Evolutionary conservation across 2,113 vertebrate species (phyloP).

Genomic region (Melanerpes formicivorus): DNA sequence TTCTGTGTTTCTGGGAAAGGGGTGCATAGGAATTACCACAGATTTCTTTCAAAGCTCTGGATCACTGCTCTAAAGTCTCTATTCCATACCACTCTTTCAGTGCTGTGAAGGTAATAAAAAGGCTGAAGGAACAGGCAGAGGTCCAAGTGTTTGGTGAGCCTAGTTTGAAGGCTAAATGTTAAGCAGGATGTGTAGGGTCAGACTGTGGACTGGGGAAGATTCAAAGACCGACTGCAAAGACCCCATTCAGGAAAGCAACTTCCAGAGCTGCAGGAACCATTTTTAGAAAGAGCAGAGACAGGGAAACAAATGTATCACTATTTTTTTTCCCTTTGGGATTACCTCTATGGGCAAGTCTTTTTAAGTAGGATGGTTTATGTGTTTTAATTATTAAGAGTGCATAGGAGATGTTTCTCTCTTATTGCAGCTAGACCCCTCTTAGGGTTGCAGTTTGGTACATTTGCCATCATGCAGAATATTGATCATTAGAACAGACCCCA

Average conservation of each 20-base stretch:
- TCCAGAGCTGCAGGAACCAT: background rate
- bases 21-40: background rate
- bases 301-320: background rate
- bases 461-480: background rate
- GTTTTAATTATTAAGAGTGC: background rate
- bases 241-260: background rate
- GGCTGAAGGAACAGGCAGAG: background rate
- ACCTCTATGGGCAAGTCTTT: background rate
- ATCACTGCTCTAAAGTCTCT: background rate
- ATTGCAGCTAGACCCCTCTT: background rate
- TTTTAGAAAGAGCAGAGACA: background rate
- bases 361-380: background rate
- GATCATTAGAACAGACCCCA: background rate
- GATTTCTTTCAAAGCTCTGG: background rate
- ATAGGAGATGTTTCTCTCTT: background rate
- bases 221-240: background rate
- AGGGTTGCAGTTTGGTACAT: background rate
- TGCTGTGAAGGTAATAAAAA: background rate
- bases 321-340: background rate
- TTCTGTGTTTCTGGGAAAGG: background rate
- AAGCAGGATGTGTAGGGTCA: background rate
- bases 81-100: background rate
- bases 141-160: background rate
- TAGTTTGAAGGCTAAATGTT: background rate
- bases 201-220: background rate